These are phyloP conservation scores for Lacerta agilis DNA, from an alignment of 2,797 vertebrate genomes.

Conservation along the genomic window DNA sequence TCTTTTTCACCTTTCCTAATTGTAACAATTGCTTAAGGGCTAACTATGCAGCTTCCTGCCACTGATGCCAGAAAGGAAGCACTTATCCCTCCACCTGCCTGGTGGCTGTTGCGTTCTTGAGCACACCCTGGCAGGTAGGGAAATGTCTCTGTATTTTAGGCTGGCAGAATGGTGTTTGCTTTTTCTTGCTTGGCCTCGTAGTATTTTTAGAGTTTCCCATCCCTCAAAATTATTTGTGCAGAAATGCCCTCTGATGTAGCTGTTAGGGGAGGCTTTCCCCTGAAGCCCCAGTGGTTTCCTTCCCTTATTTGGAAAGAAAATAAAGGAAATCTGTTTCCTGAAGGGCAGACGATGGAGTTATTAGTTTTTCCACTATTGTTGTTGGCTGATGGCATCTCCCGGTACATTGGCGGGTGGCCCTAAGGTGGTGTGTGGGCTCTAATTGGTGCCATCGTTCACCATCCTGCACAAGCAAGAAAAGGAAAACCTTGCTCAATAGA, in stretches of 20 bases:
- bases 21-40: not conserved
- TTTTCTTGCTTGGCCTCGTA: not conserved
- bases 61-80: not conserved
- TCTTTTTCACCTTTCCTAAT: not conserved
- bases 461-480: conserved; percentile 27
- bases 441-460: conserved; percentile 53
- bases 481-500: conserved; percentile 6
- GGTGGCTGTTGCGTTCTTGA: accelerated
- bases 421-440: conserved; percentile 24
- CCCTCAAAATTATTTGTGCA: conserved; percentile 17
- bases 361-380: conserved; percentile 32
- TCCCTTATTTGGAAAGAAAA: not conserved
- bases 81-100: not conserved
- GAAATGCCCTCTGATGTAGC: not conserved
- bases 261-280: not conserved
- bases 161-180: not conserved
- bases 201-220: not conserved
- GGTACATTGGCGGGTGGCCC: conserved; percentile 26
- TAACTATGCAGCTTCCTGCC: accelerated
- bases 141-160: not conserved
- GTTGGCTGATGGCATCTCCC: conserved; percentile 43
- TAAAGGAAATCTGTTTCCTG: conserved; percentile 15
- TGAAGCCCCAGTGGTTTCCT: not conserved
- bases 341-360: conserved; percentile 8
- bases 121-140: not conserved